Evolutionary conservation across 2,113 vertebrate genomes (phyloP), one percentile per base, ranked within the genome.

Genomic region (Alectura lathami): DNA sequence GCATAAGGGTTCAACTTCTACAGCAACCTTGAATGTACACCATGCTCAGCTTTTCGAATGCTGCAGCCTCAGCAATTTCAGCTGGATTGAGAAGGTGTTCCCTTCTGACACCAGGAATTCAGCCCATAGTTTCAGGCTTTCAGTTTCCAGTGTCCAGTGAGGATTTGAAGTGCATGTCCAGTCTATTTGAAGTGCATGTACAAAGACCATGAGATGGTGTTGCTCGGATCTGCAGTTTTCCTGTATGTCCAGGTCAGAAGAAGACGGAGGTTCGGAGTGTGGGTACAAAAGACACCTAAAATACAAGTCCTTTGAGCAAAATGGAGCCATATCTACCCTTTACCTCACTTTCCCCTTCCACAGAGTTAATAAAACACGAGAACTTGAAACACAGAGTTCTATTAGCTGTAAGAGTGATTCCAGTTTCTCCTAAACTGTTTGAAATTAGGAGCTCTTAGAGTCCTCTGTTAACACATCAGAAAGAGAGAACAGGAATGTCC

Each of bases 121-220:
- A 95, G 50, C 63, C 91, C 67, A 42, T 54, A 66, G 94, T 94
- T 96, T 94, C 86, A 93, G 63, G 36, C 57, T 70, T 53, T 77
- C 50, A 32, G 36, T 69, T 93, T 69, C 57, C 90, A 88, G 4
- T 91, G 94, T 66, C 75, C 57, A 45, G 13, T 42, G 63, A 95
- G 36, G 36, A 57, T 62, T 85, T 78, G 89, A 78, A 75, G 23
- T 18, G 50, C 50, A 57, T 54, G 64, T 36, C n/a, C n/a, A n/a
- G 45, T 73, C 82, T 70, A 51, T 88, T 85, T 78, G 89, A 78
- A 75, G 23, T 18, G 50, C 50, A 57, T 54, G 64, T 36, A 91
- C 51, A 89, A 92, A 53, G 50, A 78, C 38, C 4, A 0, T 43
- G 34, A 84, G 66, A 82, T 32, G 47, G 24, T 56, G 45, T 21